phyloP scores from a whole-genome alignment of 2,888 invertebrate species.

The Acronicta aceris region DNA sequence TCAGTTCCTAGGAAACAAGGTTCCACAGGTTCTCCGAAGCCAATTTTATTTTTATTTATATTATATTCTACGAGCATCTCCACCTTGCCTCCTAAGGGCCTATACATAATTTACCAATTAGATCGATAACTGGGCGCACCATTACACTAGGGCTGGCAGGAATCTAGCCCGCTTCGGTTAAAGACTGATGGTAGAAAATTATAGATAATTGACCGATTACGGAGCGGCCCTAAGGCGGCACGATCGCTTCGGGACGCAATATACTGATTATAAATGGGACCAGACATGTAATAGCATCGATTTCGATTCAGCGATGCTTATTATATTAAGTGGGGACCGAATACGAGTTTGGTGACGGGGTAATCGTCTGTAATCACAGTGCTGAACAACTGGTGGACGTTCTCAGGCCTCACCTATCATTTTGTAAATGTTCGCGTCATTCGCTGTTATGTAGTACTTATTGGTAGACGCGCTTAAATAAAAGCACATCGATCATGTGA shows the following conservation, averaged over 20 bases:
- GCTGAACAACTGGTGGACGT: slow-evolving; percentile 60
- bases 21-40: background rate
- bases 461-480: slow-evolving; percentile 47
- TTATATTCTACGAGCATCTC: slow-evolving; percentile 13
- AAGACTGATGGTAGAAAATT: slow-evolving; percentile 88
- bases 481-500: slow-evolving; percentile 47
- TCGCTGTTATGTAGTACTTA: slow-evolving; percentile 61
- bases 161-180: slow-evolving; percentile 77
- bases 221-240: slow-evolving; percentile 72
- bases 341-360: slow-evolving; percentile 83
- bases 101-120: slow-evolving; percentile 82
- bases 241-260: slow-evolving; percentile 69
- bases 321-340: slow-evolving; percentile 88
- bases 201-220: slow-evolving; percentile 88
- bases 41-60: slow-evolving; percentile 29
- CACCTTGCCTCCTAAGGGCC: slow-evolving; percentile 52
- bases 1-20: background rate
- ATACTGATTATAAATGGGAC: slow-evolving; percentile 86
- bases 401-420: slow-evolving; percentile 61
- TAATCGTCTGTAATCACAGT: slow-evolving; percentile 85
- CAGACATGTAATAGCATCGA: slow-evolving; percentile 87
- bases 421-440: slow-evolving; percentile 69
- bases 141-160: slow-evolving; percentile 74
- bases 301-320: slow-evolving; percentile 87
- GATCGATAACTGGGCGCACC: slow-evolving; percentile 78